Evolutionary conservation across 2,888 invertebrate species (phyloP), one percentile per base, ranked within the genome.

Genomic region (Pteria penguin): DNA sequence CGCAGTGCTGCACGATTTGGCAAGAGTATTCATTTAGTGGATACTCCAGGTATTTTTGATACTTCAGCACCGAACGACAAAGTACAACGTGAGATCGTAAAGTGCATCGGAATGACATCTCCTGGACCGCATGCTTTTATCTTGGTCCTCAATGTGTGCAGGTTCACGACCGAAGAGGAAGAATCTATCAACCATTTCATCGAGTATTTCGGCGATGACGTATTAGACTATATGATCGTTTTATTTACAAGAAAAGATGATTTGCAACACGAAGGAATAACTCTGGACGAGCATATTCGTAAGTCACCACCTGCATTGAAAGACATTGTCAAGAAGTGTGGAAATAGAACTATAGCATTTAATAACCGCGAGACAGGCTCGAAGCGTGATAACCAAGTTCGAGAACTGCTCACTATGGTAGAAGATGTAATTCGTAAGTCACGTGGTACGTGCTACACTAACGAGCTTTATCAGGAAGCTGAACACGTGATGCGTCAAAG

Each of bases 41-140:
- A 82, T 65, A 80, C 80, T 3, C 80, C 82, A 3, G 82, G 82
- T 2, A 55, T 82, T 11, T 80, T 82, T 29, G 82, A 80, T 58
- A 82, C 82, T 2, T 71, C 58, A 4, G 45, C 55, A 24, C 55
- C 75, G 11, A 76, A 79, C 26, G 57, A 74, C 22, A 68, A 26
- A 1, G 62, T 73, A 8, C 73, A 65, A 18, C 58, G 32, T 1
- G 81, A 81, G 36, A 74, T 81, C 5, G 77, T 72, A 60, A 77
- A 79, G 60, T 80, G 80, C 55, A 60, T 78, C 8, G 78, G 76
- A 4, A 67, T 78, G 8, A 73, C 78, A 1, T 66, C 78, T 1
- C 80, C 80, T 2, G 82, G 82, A 8, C 70, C 78, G 11, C 82
- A 82, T 26, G 74, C 76, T 54, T 76, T 82, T 27, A 14, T 82